phyloP scores from a whole-genome alignment of 2,113 vertebrate genomes.

The human (Homo sapiens) region DNA sequence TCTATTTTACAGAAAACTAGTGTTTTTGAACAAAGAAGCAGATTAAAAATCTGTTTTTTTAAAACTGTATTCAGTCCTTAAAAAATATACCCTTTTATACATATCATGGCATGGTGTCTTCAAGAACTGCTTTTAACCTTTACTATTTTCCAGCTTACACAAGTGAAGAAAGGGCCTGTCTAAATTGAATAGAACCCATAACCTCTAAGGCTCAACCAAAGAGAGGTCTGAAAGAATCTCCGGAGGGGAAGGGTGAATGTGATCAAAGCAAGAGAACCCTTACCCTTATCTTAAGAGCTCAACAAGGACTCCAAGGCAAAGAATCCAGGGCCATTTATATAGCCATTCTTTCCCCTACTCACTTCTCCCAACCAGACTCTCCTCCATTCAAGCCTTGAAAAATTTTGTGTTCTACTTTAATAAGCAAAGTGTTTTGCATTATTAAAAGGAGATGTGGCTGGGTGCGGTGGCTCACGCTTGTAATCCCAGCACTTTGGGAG shows the following conservation, averaged over 20 bases:
- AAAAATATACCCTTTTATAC: not conserved
- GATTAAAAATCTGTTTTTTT: not conserved
- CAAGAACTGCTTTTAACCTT: not conserved
- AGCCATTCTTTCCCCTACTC: not conserved
- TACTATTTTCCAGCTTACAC: not conserved
- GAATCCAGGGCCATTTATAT: not conserved
- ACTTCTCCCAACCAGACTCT: not conserved
- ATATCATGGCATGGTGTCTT: not conserved
- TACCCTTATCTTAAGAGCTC: not conserved
- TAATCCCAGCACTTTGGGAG: too few relatives aligned
- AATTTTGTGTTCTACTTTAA: not conserved
- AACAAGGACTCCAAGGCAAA: not conserved
- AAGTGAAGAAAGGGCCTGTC: not conserved
- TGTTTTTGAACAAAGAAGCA: constrained; percentile 42
- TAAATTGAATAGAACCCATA: not conserved
- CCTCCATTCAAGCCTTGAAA: not conserved
- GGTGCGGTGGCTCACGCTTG: too few relatives aligned
- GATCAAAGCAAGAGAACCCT: not conserved
- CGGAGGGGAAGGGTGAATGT: not conserved
- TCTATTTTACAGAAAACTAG: not conserved
- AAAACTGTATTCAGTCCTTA: not conserved
- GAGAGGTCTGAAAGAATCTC: not conserved
- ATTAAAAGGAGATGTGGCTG: too few relatives aligned
- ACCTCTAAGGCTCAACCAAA: not conserved
- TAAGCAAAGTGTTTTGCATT: not conserved